Evolutionary conservation across 2,888 invertebrate species (phyloP).

Genomic region (Willowsia nigromaculata): DNA sequence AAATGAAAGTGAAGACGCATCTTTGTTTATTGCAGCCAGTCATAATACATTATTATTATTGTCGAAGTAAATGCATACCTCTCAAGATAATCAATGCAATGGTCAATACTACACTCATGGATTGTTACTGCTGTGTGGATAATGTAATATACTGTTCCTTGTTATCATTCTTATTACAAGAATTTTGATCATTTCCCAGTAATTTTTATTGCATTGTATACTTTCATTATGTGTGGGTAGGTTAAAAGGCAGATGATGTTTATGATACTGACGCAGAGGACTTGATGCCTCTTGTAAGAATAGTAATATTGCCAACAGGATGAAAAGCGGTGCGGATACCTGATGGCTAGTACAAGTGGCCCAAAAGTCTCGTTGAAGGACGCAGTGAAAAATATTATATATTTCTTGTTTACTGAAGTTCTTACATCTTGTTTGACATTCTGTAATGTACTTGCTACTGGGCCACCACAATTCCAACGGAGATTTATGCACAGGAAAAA

Average conservation of each 20-base stretch:
- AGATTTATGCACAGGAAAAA: not conserved
- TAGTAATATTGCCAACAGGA: too few species aligned
- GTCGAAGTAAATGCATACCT: not conserved
- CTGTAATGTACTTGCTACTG: too few species aligned
- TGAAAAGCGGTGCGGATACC: too few species aligned
- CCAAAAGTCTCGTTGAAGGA: slow-evolving; percentile 29
- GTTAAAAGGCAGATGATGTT: too few species aligned
- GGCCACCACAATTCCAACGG: not conserved
- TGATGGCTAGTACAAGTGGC: not conserved
- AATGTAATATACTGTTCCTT: not conserved
- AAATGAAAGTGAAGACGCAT: slow-evolving; percentile 61
- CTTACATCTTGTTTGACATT: not conserved
- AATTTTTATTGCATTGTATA: slow-evolving; percentile 4
- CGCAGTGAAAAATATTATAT: not conserved
- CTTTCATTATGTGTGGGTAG: not conserved
- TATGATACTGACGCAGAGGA: too few species aligned
- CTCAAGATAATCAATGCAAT: not conserved
- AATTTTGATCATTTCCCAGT: slow-evolving; percentile 7
- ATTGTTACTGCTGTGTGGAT: not conserved
- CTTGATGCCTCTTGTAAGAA: not conserved
- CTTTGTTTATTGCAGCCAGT: slow-evolving; percentile 32
- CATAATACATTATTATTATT: slow-evolving; percentile 8
- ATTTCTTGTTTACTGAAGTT: slow-evolving; percentile 30
- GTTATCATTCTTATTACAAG: slow-evolving; percentile 21
- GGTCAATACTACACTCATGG: not conserved